These are phyloP conservation scores for Hipposideros larvatus DNA, from an alignment of 2,797 vertebrate genomes.

Conservation along the genomic window DNA sequence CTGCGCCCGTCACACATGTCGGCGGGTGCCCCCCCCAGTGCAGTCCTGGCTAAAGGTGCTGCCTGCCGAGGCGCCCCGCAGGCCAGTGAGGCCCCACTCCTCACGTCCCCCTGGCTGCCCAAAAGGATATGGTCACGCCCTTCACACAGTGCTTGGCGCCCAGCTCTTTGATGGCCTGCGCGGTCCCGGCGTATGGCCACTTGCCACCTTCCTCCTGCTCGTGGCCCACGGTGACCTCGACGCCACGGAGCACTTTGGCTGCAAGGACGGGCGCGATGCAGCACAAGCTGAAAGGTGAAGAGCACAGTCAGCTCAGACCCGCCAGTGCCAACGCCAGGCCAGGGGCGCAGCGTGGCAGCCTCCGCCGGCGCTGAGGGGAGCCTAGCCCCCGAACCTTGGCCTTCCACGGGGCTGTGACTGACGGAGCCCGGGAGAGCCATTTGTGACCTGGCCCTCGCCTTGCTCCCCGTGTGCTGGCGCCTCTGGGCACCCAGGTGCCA, in stretches of 20 bases:
- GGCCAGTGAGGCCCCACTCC: not conserved
- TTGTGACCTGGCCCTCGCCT: not conserved
- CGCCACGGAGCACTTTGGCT: constrained; percentile 92
- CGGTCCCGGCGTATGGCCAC: constrained; percentile 92
- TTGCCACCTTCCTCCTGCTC: constrained; percentile 93
- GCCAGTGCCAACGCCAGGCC: rapidly evolving
- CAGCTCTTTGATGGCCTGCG: constrained; percentile 91
- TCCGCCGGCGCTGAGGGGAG: not conserved
- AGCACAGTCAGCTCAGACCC: rapidly evolving
- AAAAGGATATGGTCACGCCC: constrained; percentile 94
- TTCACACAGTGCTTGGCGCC: constrained; percentile 91
- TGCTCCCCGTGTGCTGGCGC: not conserved
- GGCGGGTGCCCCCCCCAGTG: not conserved
- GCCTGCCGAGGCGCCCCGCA: not conserved
- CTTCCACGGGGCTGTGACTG: rapidly evolving
- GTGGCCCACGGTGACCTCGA: constrained; percentile 95
- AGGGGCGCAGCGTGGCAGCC: not conserved
- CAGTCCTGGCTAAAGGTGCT: not conserved
- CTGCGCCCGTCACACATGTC: rapidly evolving
- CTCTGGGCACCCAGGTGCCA: too few relatives aligned
- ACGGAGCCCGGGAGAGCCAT: rapidly evolving
- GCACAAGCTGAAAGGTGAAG: constrained; percentile 90
- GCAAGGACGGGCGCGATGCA: constrained; percentile 95
- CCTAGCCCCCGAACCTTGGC: not conserved
- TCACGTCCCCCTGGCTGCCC: rapidly evolving